Base-by-base conservation (phyloP, 1,140 invertebrate species). In the Drosophila grimshawi region DNA sequence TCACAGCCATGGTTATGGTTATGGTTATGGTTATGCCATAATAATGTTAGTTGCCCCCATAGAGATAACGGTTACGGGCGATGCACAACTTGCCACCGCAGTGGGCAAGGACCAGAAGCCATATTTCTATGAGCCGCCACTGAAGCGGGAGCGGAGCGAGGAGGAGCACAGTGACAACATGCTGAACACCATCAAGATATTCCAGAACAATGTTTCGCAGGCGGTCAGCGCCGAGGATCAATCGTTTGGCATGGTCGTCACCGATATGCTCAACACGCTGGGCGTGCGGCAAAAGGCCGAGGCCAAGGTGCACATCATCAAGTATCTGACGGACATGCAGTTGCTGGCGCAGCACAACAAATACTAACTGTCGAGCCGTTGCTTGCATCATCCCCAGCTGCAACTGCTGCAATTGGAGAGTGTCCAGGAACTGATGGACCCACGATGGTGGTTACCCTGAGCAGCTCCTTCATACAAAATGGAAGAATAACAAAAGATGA, bases 301-400 rank as follows among this genome's bases (percentile, higher is more conserved):
- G 62, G 90, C 90, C 7, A 92, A 92, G 62, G 90, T 92, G 52
- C 90, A 92, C 66, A 92, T 92, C 19, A 92, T 92, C 6, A 92
- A 92, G 85, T 92, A 92, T 89, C 81, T 92, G 55, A 92, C 90
- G 53, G 90, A 92, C 62, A 92, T 92, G 90, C 90, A 92, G 74
- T 62, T 91, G 73, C 79, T 92, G 70, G 90, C 90, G 52, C 90
- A 92, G 79, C 90, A 92, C 53, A 92, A 92, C 74, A 92, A 92
- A 74, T 92, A 92, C 80, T 92, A 91, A 90, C 83, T 86, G 66
- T 79, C 80, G 80, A 52, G 80, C 76, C 66, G 62, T 46, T 68
- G 32, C 53, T 57, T 67, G 11, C 69, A 72, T 46, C 45, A 51
- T 69, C 77, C 72, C 63, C 80, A 82, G 41, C 65, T 65, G 48